Evolutionary conservation across 2,113 vertebrate species (phyloP), one percentile per base, ranked within the genome.

Genomic region (Tychaedon coryphoeus): DNA sequence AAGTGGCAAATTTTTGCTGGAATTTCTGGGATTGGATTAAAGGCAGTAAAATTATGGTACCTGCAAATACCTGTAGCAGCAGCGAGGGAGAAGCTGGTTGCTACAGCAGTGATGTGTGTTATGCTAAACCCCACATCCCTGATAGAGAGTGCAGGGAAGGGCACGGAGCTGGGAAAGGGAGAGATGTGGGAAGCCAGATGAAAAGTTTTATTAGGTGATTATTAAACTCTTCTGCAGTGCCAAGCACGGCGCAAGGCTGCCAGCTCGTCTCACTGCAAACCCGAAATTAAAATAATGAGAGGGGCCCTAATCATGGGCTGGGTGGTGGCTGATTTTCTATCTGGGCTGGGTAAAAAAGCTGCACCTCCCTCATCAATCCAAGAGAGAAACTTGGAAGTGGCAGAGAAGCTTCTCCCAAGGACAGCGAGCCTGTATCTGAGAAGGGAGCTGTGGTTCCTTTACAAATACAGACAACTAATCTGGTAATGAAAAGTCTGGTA

Each of bases 141-240:
- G 80, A 81, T 23, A 75, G 50, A 26, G 50, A 70, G 64, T 19
- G 45, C 56, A 88, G 34, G 65, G 50, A 75, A 87, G 72, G 69
- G 54, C 51, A 65, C 5, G 18, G 60, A 88, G 51, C 56, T 93
- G 71, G 78, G 75, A 86, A 82, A 90, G 56, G 48, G 33, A 90
- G 80, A 62, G 62, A 93, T 77, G 67, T 80, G 81, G 93, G 86
- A 95, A 97, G 86, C 88, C 83, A 87, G 85, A 96, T 93, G 84
- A 97, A 86, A 92, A 93, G 75, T 95, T 97, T 96, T 96, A 97
- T 92, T 88, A 95, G 93, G 92, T 95, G 94, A 95, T 97, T 96
- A 97, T 97, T 96, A 97, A 95, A 96, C 38, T 28, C n/a, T 71
- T 62, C 48, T 50, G 29, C 51, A 11, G 43, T 62, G 95, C 97